Percentiles rank a stretch among this genome's conserved stretches.
Conservation (phyloP, 1,140 invertebrate genomes). For the Heliconius nattereri region DNA sequence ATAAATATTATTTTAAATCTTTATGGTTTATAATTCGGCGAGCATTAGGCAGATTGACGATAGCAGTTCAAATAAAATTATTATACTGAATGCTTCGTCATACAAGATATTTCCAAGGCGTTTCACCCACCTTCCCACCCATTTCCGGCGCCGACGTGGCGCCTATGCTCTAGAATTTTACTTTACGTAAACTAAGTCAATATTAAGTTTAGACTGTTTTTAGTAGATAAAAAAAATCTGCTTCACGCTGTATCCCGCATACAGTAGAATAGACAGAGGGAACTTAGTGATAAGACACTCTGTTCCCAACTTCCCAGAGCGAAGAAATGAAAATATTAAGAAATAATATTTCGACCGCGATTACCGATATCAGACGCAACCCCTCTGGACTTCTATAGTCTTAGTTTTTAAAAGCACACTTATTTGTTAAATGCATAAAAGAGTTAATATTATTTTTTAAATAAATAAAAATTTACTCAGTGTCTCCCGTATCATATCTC, state of each 20-base stretch:
- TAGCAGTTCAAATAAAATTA: slow-evolving; percentile 2
- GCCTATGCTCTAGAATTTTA: slow-evolving; percentile 16
- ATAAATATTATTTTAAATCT: neutral
- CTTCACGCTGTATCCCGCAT: too few species aligned
- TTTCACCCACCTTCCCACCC: slow-evolving; percentile 21
- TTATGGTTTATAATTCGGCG: neutral
- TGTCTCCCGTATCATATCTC: too few species aligned
- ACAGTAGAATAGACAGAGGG: too few species aligned
- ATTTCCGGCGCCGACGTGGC: slow-evolving; percentile 28
- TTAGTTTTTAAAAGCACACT: neutral
- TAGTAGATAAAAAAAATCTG: neutral
- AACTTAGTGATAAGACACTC: too few species aligned
- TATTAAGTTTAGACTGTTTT: neutral
- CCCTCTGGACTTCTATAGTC: neutral
- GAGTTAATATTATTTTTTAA: too few species aligned
- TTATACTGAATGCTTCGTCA: slow-evolving; percentile 8
- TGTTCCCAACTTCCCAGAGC: too few species aligned
- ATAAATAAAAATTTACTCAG: too few species aligned
- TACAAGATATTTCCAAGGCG: slow-evolving; percentile 19
- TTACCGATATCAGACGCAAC: too few species aligned
- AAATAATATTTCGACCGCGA: too few species aligned
- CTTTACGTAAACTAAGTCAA: neutral
- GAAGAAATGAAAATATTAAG: too few species aligned
- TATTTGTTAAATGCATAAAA: too few species aligned
- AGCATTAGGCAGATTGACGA: slow-evolving; percentile 3